Base-by-base conservation (phyloP, 1,140 invertebrate species). In the Papilio dardanus region DNA sequence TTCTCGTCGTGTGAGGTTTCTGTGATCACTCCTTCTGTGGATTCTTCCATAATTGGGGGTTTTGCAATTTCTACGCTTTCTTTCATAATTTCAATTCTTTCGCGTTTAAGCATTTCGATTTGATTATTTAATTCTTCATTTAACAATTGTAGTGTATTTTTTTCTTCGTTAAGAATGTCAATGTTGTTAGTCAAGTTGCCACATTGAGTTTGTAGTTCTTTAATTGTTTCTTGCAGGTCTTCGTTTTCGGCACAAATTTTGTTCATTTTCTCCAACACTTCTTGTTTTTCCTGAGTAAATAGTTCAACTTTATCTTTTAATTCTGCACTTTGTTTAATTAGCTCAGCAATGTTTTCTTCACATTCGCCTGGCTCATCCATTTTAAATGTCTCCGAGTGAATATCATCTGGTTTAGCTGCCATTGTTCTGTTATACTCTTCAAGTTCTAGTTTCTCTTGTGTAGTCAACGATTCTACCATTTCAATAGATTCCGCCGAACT, bases 231-330 rank as follows among this genome's bases (percentile, higher is more conserved):
- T 28, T 92, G 86, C 6, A 96, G 87, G 21, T 94, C 88, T 16
- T 91, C 93, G 84, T 96, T 96, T 86, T 96, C 96, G 16, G 93
- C 83, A 6, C 93, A 95, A 24, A 96, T 86, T 71, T 93, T 93
- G 81, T 95, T 95, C 88, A 97, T 94, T 85, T 96, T 96, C 74
- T 95, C 95, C 83, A 96, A 93, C 6, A 96, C 94, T 85, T 96
- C 96, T 87, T 95, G 88, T 67, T 95, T 86, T 93, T 97, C 94
- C 77, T 94, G 91, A 50, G 95, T 93, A 76, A 96, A 95, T 12
- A 96, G 87, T 83, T 96, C 95, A 66, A 96, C 95, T 88, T 95
- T 96, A 75, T 95, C 94, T 76, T 95, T 92, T 76, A 96, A 86
- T 83, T 96, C 96, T 4, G 89, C 89, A 77, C 93, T 94, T 86